Evolutionary conservation across 1,140 invertebrate species (phyloP), one percentile per base, ranked within the genome.

Genomic region (Brachionus paranguensis): DNA sequence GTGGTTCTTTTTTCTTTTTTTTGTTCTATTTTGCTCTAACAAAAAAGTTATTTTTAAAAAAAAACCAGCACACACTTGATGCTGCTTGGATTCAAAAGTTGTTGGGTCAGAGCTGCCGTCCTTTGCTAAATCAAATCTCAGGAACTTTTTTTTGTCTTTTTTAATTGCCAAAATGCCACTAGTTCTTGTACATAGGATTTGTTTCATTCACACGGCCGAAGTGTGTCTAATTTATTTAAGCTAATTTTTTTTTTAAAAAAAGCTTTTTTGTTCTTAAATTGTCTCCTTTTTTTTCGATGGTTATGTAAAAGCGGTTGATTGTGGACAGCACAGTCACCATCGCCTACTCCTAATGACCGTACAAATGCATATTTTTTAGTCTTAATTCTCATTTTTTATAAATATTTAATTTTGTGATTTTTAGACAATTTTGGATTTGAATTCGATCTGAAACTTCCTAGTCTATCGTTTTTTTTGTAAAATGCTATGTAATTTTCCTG

Each of bases 21-120:
- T 24, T 76, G 43, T 50, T 27, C 33, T 24, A 27, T 76, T 76
- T 50, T 76, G 43, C 11, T 50, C 3, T 29, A 50, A 50, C 72
- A 76, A 76, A 76, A 50, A 76, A 76, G 41, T 76, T 76, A 50
- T 76, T 76, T 76, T 76, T 76, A 76, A 50, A 76, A 76, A 74
- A 76, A 47, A 76, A 50, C 5, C 17, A 50, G 24, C 27, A 76
- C 72, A 76, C 72, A 76, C 72, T 50, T 50, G 43, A 50, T 76
- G 72, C 72, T 76, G 72, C 72, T 76, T 50, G 72, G 45, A 50
- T 76, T 50, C 41, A 76, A 76, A 76, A 76, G 45, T 50, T 76
- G 72, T 76, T 76, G 72, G 45, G 72, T 76, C 72, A 76, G 72
- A 76, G 72, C 72, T 29, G 72, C 45, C 72, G 68, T 72, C 68